These are phyloP conservation scores for Drosophila neutralis DNA, from an alignment of 2,888 invertebrate species.

Conservation along the genomic window DNA sequence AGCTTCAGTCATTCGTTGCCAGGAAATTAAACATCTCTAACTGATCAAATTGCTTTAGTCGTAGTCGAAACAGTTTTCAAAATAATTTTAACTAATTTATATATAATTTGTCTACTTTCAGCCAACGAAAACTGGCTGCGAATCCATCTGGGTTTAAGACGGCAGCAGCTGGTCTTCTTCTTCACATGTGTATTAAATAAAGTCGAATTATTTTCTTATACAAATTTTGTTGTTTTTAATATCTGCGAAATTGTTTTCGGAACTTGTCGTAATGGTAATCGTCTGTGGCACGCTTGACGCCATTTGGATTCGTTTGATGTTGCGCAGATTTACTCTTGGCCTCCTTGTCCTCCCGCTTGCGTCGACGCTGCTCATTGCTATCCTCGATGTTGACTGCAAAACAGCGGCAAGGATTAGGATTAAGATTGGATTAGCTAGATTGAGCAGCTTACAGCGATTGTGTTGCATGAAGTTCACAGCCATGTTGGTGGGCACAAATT, in stretches of 20 bases:
- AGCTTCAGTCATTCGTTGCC: slow-evolving; percentile 12
- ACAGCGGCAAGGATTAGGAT: slow-evolving; percentile 54
- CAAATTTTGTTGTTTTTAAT: slow-evolving; percentile 84
- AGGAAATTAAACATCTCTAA: slow-evolving; percentile 1
- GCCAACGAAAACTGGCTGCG: background rate
- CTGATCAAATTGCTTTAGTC: background rate
- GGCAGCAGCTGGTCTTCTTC: too few species aligned
- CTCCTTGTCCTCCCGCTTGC: slow-evolving; percentile 78
- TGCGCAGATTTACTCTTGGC: slow-evolving; percentile 85
- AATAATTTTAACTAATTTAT: slow-evolving; percentile 5
- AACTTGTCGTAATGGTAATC: slow-evolving; percentile 99
- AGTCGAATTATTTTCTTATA: slow-evolving; percentile 8
- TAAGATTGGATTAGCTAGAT: background rate
- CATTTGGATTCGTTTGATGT: slow-evolving; percentile 86
- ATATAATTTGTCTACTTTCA: slow-evolving; percentile 8
- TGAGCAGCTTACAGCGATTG: slow-evolving; percentile 91
- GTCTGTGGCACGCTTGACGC: slow-evolving; percentile 96
- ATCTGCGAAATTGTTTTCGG: slow-evolving; percentile 96
- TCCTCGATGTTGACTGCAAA: slow-evolving; percentile 93
- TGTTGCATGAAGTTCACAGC: slow-evolving; percentile 99
- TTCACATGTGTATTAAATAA: background rate
- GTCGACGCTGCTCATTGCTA: slow-evolving; percentile 85
- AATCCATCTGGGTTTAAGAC: background rate
- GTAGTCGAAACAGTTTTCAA: background rate
- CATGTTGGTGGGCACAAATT: slow-evolving; percentile 99